phyloP scores from a whole-genome alignment of 1,140 invertebrate species.

The Drosophila simulans region DNA sequence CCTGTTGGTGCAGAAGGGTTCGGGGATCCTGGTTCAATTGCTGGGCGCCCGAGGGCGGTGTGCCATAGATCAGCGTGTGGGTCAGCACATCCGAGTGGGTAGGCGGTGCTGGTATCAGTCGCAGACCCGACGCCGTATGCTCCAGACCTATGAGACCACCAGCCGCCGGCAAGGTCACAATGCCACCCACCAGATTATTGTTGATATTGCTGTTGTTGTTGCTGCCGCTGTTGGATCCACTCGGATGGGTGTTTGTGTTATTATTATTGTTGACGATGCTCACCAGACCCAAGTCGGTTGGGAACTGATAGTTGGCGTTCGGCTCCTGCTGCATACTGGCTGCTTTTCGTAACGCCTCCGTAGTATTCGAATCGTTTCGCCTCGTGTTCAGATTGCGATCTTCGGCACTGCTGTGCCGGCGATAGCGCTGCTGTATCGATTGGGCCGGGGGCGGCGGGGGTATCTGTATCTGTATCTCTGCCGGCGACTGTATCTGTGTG shows the following conservation, averaged over 20 bases:
- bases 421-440: slow-evolving; percentile 43
- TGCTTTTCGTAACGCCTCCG: slow-evolving; percentile 62
- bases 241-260: slow-evolving; percentile 29
- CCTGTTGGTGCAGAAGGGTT: slow-evolving; percentile 77
- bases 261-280: slow-evolving; percentile 76
- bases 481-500: slow-evolving; percentile 8
- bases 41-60: slow-evolving; percentile 66
- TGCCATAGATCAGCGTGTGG: slow-evolving; percentile 80
- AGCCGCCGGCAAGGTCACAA: slow-evolving; percentile 65
- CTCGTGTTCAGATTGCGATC: slow-evolving; percentile 52
- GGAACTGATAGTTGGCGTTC: slow-evolving; percentile 84
- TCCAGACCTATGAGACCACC: slow-evolving; percentile 63
- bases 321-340: slow-evolving; percentile 84
- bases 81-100: slow-evolving; percentile 73
- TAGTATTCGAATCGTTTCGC: slow-evolving; percentile 24
- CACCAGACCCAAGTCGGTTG: slow-evolving; percentile 82
- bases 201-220: slow-evolving; percentile 38
- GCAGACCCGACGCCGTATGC: slow-evolving; percentile 63
- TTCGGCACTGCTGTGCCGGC: slow-evolving; percentile 74
- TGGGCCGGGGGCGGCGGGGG: background rate
- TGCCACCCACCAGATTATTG: slow-evolving; percentile 42
- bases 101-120: slow-evolving; percentile 54
- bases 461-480: slow-evolving; percentile 13
- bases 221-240: slow-evolving; percentile 23
- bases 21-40: slow-evolving; percentile 70